Conservation (phyloP, 2,113 vertebrate species). For the Chlamydotis undulata region DNA sequence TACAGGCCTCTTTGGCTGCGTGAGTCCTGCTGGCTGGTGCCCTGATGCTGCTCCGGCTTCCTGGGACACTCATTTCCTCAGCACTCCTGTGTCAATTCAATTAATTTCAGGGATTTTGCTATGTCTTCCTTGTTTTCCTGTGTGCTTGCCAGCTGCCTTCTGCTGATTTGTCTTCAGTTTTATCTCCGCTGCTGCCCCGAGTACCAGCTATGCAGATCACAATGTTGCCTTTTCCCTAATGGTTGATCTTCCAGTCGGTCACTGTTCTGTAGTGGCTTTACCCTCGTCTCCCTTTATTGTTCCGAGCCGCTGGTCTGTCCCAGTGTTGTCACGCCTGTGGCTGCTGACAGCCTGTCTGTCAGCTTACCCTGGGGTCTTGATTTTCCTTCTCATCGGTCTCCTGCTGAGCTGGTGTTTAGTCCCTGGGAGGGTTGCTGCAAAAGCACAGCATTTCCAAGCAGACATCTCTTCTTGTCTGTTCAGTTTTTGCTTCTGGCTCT, state of each 20-base stretch:
- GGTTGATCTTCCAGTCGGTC: background rate
- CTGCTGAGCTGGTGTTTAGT: background rate
- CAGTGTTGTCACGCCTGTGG: background rate
- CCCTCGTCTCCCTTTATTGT: background rate
- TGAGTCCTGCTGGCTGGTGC: background rate
- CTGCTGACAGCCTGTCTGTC: background rate
- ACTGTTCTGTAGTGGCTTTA: background rate
- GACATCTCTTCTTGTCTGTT: constrained; percentile 24
- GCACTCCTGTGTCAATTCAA: background rate
- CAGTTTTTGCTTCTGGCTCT: constrained; percentile 45
- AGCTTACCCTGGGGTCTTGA: background rate
- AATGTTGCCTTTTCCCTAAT: background rate
- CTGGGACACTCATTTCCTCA: background rate
- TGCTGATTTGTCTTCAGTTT: background rate
- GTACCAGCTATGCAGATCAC: background rate
- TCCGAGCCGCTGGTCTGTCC: background rate
- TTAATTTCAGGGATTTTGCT: background rate
- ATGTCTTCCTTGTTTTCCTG: background rate
- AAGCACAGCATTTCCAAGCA: background rate
- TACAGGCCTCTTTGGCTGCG: background rate
- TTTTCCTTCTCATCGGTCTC: background rate
- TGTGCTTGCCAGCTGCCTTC: background rate
- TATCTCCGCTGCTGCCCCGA: background rate
- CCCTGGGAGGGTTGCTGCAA: constrained; percentile 18
- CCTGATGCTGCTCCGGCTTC: background rate